Evolutionary conservation across 2,888 invertebrate genomes (phyloP).

Genomic region (Drosophila lutescens): DNA sequence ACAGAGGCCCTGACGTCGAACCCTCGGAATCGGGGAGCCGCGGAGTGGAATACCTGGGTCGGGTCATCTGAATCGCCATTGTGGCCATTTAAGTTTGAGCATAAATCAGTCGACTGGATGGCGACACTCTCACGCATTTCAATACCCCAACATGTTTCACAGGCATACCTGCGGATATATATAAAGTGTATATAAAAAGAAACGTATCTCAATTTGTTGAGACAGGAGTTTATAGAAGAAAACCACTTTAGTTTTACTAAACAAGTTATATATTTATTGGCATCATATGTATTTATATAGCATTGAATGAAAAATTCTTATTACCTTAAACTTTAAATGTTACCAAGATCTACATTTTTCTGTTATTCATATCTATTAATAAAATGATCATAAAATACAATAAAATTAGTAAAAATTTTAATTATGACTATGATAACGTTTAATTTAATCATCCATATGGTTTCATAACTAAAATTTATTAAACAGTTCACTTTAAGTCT

Average conservation of each 20-base stretch:
- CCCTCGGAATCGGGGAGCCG: neutral
- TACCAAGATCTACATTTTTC: too few relatives aligned
- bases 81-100: slow-evolving; percentile 48
- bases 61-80: slow-evolving; percentile 50
- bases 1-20: slow-evolving; percentile 32
- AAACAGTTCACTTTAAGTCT: neutral
- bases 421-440: too few relatives aligned
- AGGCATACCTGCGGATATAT: slow-evolving; percentile 2
- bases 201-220: slow-evolving; percentile 10
- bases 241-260: neutral
- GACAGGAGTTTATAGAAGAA: slow-evolving; percentile 14
- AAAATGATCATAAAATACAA: too few relatives aligned
- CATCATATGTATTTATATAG: neutral
- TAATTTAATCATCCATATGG: too few relatives aligned
- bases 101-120: slow-evolving; percentile 49
- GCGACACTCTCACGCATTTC: slow-evolving; percentile 36
- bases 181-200: neutral
- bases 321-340: too few relatives aligned
- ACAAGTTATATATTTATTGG: neutral
- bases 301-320: too few relatives aligned
- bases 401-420: too few relatives aligned
- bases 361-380: too few relatives aligned
- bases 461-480: too few relatives aligned
- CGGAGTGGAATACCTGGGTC: slow-evolving; percentile 21
- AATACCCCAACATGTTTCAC: slow-evolving; percentile 32